Evolutionary conservation across 2,113 vertebrate species (phyloP).

Genomic region (Rhynchopsitta pachyrhyncha): DNA sequence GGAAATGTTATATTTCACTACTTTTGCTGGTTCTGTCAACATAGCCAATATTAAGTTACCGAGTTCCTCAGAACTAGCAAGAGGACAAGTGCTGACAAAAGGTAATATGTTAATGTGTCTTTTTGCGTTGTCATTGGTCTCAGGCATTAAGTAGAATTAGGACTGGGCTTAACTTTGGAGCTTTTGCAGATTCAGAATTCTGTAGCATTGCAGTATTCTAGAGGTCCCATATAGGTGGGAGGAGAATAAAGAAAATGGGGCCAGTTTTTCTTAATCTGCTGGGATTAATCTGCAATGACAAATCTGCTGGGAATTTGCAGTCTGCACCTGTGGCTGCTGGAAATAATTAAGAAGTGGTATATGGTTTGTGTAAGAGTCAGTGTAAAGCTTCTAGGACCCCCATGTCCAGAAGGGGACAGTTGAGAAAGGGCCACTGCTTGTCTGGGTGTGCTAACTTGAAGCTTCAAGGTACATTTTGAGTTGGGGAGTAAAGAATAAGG

Average conservation of each 20-base stretch:
- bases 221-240: background rate
- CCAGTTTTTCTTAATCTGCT: background rate
- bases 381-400: background rate
- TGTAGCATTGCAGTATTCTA: background rate
- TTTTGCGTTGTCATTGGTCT: background rate
- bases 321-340: background rate
- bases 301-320: background rate
- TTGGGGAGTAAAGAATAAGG: background rate
- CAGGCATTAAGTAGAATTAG: background rate
- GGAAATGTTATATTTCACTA: background rate
- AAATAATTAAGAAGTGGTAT: background rate
- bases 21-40: background rate
- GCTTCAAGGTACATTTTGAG: background rate
- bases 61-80: background rate
- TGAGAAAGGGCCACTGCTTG: background rate
- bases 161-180: background rate
- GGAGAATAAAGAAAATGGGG: background rate
- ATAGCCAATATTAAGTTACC: background rate
- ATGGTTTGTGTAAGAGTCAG: background rate
- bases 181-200: background rate
- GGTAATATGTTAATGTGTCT: background rate
- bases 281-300: background rate
- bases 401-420: background rate
- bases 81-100: background rate
- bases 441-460: background rate